phyloP scores from a whole-genome alignment of 1,140 invertebrate species.

The Eufriesea mexicana region DNA sequence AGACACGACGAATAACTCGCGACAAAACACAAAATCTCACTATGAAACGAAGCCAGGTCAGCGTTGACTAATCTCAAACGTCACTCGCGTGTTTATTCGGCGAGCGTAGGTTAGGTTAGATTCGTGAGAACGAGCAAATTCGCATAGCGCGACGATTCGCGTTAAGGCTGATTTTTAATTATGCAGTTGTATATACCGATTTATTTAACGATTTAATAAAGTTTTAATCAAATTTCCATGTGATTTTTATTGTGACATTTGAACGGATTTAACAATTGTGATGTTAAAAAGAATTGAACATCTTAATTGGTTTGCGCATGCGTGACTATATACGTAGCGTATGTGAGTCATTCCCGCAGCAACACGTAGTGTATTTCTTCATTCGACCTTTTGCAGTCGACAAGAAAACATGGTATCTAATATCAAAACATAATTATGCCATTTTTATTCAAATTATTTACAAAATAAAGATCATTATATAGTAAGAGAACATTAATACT shows the following conservation, averaged over 20 bases:
- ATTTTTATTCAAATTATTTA: not conserved
- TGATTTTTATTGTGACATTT: not conserved
- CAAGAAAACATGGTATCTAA: not conserved
- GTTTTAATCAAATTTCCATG: not conserved
- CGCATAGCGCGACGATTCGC: not conserved
- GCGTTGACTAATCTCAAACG: conserved; percentile 31
- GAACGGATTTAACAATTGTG: accelerated
- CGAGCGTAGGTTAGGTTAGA: conserved; percentile 19
- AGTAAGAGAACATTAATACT: not conserved
- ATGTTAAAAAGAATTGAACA: not conserved
- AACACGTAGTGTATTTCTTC: too few species aligned
- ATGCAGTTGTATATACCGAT: not conserved
- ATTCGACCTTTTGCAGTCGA: not conserved
- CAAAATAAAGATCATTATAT: not conserved
- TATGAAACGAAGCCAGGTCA: not conserved
- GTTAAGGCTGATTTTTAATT: conserved; percentile 8
- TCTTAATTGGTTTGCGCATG: not conserved
- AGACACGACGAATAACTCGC: not conserved
- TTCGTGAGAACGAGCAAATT: too few species aligned
- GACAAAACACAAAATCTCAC: conserved; percentile 33
- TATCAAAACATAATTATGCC: not conserved
- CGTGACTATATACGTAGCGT: not conserved
- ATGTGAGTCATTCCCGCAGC: too few species aligned
- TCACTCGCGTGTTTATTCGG: conserved; percentile 15
- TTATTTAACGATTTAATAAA: not conserved